Base-by-base conservation (phyloP, 23 tunicate species). In the Clavelina lepadiformis region DNA sequence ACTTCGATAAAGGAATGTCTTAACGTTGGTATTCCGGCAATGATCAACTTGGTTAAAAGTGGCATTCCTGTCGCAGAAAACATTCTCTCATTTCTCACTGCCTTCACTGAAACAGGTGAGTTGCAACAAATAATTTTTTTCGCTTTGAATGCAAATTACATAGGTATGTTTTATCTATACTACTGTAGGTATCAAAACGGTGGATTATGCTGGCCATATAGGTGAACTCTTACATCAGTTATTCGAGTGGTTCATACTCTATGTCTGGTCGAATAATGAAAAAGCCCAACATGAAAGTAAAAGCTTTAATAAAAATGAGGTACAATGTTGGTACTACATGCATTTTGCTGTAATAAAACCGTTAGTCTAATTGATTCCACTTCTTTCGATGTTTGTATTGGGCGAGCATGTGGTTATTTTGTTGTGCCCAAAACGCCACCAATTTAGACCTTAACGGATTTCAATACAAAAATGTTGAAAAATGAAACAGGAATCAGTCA, bases 21-120 rank as follows among this genome's bases (percentile, higher is more conserved):
- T 33, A 24, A 54, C 23, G 5, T 45, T 27, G 22, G 34, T n/a
- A 38, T 72, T 31, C 21, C 31, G 38, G 5, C 53, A 26, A 30
- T 45, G 27, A 20, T 56, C 8, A n/a, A 3, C 6, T 58, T 72
- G 20, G 41, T 72, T 2, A 28, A 45, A 5, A 28, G 8, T 1
- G 78, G 78, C 6, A 31, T 72, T 4, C 78, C 78, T 1, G 41
- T 72, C 20, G 56, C 57, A 7, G 78, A 72, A n/a, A 29, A 29
- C n/a, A 58, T 29, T 15, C 78, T 72, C 33, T 11, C 19, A 7
- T 72, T 72, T 28, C 37, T 72, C 22, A 21, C 67, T 1, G 52
- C 78, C 7, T 58, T 72, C 25, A 72, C 78, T 29, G 67, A 58
- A 51, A 46, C 68, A 58, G 78, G 78, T 59, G 4, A 11, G 69